phyloP scores from a whole-genome alignment of 2,888 invertebrate species.

The Pteria penguin region DNA sequence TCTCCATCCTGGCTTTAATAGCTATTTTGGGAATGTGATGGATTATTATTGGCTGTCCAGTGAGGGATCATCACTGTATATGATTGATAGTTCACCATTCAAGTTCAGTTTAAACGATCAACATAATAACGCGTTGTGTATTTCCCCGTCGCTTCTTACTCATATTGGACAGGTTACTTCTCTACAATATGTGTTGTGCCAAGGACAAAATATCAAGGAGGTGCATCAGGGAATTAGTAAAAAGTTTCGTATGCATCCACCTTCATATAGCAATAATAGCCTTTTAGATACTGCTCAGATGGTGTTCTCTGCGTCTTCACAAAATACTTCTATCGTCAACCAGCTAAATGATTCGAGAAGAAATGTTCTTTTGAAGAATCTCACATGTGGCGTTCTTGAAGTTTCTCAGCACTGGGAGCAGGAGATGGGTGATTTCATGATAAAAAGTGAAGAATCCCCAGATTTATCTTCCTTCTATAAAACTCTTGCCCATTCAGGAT shows the following conservation, averaged over 20 bases:
- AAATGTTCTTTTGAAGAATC: slow-evolving; percentile 1
- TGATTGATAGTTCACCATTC: slow-evolving; percentile 48
- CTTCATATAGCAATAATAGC: background rate
- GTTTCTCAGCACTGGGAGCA: slow-evolving; percentile 91
- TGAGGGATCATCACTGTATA: slow-evolving; percentile 51
- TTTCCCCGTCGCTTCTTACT: slow-evolving; percentile 33
- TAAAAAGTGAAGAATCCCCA: slow-evolving; percentile 81
- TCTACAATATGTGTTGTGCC: slow-evolving; percentile 56
- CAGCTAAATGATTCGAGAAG: slow-evolving; percentile 10
- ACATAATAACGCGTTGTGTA: slow-evolving; percentile 48
- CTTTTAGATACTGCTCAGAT: background rate
- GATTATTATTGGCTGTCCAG: slow-evolving; percentile 59
- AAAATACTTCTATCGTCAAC: slow-evolving; percentile 1
- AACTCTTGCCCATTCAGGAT: slow-evolving; percentile 15
- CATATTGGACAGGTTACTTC: slow-evolving; percentile 38
- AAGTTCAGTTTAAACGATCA: slow-evolving; percentile 51
- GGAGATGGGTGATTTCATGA: slow-evolving; percentile 89
- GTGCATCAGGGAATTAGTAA: slow-evolving; percentile 32
- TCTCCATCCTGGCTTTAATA: slow-evolving; percentile 47
- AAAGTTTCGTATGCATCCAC: background rate
- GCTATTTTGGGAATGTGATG: slow-evolving; percentile 44
- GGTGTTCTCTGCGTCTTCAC: background rate
- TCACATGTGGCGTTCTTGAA: slow-evolving; percentile 81
- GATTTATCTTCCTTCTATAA: slow-evolving; percentile 1
- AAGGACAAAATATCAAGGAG: slow-evolving; percentile 54